Conservation (phyloP, 2,888 invertebrate genomes). For the Bellardia pandia region DNA sequence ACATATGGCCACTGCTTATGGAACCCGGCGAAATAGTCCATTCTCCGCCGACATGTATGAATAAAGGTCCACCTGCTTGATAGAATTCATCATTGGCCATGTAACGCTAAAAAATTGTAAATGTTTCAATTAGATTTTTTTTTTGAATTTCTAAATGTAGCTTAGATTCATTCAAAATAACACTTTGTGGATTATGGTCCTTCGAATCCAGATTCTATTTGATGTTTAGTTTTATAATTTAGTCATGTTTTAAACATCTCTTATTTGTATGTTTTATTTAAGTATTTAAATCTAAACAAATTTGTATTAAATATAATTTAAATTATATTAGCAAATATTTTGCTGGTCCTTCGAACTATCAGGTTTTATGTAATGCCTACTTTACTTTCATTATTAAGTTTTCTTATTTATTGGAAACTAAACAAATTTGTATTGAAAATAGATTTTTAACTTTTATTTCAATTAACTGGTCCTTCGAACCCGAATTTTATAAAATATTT, state of each 20-base stretch:
- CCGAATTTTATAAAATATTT: neutral
- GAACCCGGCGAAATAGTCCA: slow-evolving; percentile 87
- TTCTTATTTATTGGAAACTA: no score
- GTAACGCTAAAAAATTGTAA: slow-evolving; percentile 82
- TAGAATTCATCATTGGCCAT: slow-evolving; percentile 85
- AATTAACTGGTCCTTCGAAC: neutral
- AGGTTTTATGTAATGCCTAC: neutral
- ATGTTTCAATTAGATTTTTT: no score
- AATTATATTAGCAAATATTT: no score
- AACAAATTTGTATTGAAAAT: no score
- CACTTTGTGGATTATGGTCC: neutral
- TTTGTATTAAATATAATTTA: no score
- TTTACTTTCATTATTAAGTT: no score
- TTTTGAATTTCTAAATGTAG: no score
- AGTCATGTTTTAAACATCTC: neutral
- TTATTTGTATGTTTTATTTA: neutral
- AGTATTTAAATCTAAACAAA: no score
- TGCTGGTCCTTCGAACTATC: neutral
- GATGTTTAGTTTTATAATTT: no score
- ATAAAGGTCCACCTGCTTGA: slow-evolving; percentile 85
- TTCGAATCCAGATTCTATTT: neutral
- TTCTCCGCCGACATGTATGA: slow-evolving; percentile 89
- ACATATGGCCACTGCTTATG: slow-evolving; percentile 87
- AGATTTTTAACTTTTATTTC: no score
- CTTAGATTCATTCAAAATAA: no score